Conservation (phyloP, 2,113 vertebrate species). For the Oryzias curvinotus region DNA sequence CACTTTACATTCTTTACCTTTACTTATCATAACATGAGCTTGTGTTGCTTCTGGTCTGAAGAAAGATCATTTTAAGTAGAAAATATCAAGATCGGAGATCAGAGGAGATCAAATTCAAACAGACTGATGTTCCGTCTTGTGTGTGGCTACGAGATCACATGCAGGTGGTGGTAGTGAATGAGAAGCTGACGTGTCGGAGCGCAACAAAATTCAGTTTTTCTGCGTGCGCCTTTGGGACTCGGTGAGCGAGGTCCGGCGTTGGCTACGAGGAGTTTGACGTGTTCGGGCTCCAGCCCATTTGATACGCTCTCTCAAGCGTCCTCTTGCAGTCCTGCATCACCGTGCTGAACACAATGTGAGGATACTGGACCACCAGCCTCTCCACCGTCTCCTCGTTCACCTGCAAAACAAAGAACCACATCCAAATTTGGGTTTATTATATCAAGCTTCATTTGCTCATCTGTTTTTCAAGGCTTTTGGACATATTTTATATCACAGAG, state of each 20-base stretch:
- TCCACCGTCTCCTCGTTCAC: conserved; percentile 97
- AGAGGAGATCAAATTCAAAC: conserved; percentile 26
- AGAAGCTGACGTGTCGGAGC: conserved; percentile 46
- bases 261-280: conserved; percentile 88
- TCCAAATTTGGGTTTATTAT: neutral
- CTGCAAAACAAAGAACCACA: conserved; percentile 69
- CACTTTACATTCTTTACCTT: conserved; percentile 12
- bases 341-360: conserved; percentile 97
- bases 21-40: conserved; percentile 3
- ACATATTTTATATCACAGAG: too few species aligned
- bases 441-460: too few species aligned
- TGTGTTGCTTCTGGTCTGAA: neutral
- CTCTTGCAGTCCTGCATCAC: conserved; percentile 99
- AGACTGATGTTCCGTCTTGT: conserved; percentile 15
- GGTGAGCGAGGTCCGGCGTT: conserved; percentile 23
- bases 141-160: conserved; percentile 50
- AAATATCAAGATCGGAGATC: conserved; percentile 21
- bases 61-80: conserved; percentile 14
- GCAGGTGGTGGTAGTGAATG: conserved; percentile 47
- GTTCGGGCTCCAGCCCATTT: conserved; percentile 98
- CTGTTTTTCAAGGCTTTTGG: too few species aligned
- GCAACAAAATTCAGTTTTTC: conserved; percentile 21
- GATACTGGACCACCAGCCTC: conserved; percentile 94
- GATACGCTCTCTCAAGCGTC: conserved; percentile 96
- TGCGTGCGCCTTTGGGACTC: conserved; percentile 30